Evolutionary conservation across 2,888 invertebrate genomes (phyloP).

Genomic region (Clanis bilineata): DNA sequence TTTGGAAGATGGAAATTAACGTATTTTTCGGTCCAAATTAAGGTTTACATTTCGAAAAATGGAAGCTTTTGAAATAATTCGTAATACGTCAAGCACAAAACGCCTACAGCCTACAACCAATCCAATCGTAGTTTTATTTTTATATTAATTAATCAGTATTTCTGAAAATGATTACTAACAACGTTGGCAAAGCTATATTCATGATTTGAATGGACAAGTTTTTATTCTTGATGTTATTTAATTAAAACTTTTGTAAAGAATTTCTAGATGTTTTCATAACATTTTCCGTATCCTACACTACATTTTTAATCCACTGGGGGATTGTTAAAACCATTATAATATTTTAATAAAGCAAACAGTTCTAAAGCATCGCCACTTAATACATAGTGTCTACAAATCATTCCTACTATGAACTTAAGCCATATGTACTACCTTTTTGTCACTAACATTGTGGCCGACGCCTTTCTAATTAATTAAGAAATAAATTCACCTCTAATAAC

Average conservation of each 20-base stretch:
- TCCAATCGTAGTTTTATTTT: background rate
- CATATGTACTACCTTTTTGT: too few relatives aligned
- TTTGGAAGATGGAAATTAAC: conserved; percentile 15
- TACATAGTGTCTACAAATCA: too few relatives aligned
- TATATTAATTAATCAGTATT: background rate
- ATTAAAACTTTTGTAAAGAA: background rate
- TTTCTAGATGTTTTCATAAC: too few relatives aligned
- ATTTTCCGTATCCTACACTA: too few relatives aligned
- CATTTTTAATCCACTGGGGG: too few relatives aligned
- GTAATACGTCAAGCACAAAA: background rate
- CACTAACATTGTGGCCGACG: too few relatives aligned
- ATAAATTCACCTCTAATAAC: too few relatives aligned
- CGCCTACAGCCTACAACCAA: background rate
- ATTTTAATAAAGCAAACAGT: too few relatives aligned
- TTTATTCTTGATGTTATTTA: background rate
- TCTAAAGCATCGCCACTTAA: too few relatives aligned
- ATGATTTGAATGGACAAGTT: background rate
- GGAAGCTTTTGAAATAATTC: conserved; percentile 6
- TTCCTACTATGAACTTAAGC: too few relatives aligned
- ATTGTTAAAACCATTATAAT: too few relatives aligned
- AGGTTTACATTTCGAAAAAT: conserved; percentile 18
- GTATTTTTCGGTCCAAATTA: conserved; percentile 12
- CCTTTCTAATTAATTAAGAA: too few relatives aligned
- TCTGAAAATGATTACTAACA: background rate
- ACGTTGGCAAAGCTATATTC: background rate